Evolutionary conservation across 2,888 invertebrate genomes (phyloP).

Genomic region (Maniola hyperantus): DNA sequence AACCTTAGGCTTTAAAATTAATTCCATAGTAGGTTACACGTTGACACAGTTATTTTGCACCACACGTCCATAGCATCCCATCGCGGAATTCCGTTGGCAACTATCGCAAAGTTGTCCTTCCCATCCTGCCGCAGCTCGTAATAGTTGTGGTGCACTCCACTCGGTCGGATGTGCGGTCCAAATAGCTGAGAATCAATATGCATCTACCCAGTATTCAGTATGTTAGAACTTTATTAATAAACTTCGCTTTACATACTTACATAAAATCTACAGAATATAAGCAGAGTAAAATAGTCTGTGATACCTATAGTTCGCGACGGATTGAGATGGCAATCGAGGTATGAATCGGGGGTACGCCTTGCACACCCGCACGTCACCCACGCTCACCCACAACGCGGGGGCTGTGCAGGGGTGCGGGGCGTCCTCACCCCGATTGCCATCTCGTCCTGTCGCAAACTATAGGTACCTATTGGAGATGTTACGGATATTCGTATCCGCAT

Average conservation of each 20-base stretch:
- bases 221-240: conserved; percentile 13
- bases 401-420: too few relatives aligned
- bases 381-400: too few relatives aligned
- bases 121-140: conserved; percentile 48
- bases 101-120: conserved; percentile 63
- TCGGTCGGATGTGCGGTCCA: conserved; percentile 27
- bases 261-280: neutral
- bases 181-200: conserved; percentile 29
- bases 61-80: conserved; percentile 50
- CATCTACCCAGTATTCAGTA: neutral
- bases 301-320: too few relatives aligned
- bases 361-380: too few relatives aligned
- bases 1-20: neutral
- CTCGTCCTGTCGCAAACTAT: too few relatives aligned
- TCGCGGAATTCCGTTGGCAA: conserved; percentile 65
- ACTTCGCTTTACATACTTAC: neutral
- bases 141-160: conserved; percentile 29
- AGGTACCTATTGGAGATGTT: too few relatives aligned
- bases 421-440: too few relatives aligned
- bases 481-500: too few relatives aligned
- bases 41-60: conserved; percentile 37
- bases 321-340: too few relatives aligned
- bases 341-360: too few relatives aligned
- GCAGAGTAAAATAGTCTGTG: too few relatives aligned
- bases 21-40: neutral